phyloP scores from a whole-genome alignment of 1,140 invertebrate genomes.

The Diabrotica virgifera region DNA sequence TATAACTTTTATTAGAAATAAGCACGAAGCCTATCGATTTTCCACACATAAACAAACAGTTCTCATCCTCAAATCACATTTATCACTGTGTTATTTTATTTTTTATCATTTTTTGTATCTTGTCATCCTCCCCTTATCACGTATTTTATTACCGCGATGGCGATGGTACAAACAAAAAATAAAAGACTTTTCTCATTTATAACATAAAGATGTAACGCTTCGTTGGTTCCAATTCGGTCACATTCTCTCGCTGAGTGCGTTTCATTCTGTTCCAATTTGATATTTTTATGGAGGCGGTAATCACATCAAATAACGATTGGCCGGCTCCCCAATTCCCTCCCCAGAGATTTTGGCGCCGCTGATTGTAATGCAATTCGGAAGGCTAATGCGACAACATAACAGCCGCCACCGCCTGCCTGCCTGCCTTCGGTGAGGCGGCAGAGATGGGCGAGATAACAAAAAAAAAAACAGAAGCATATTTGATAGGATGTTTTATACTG shows the following conservation, averaged over 20 bases:
- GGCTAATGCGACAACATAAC: slow-evolving; percentile 23
- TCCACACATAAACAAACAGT: no score
- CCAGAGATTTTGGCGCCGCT: slow-evolving; percentile 20
- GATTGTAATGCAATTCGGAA: slow-evolving; percentile 31
- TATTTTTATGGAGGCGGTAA: slow-evolving; percentile 27
- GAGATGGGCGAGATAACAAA: no score
- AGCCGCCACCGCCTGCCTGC: no score
- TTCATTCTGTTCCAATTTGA: slow-evolving; percentile 26
- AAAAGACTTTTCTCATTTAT: slow-evolving; percentile 14
- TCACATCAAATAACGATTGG: slow-evolving; percentile 31
- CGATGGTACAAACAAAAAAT: not conserved
- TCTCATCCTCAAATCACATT: no score
- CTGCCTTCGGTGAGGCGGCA: no score
- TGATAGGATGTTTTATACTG: no score
- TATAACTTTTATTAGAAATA: no score
- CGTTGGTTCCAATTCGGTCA: slow-evolving; percentile 18
- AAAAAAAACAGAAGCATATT: no score
- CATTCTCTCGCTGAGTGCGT: slow-evolving; percentile 8
- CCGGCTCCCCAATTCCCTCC: slow-evolving; percentile 19
- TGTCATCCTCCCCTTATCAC: no score
- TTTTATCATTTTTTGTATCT: no score
- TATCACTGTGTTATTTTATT: no score
- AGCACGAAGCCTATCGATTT: no score
- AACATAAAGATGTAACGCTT: slow-evolving; percentile 16
- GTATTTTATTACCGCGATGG: not conserved